These are phyloP conservation scores for Pseudomyrmex concolor DNA, from an alignment of 1,140 invertebrate genomes.

Conservation along the genomic window DNA sequence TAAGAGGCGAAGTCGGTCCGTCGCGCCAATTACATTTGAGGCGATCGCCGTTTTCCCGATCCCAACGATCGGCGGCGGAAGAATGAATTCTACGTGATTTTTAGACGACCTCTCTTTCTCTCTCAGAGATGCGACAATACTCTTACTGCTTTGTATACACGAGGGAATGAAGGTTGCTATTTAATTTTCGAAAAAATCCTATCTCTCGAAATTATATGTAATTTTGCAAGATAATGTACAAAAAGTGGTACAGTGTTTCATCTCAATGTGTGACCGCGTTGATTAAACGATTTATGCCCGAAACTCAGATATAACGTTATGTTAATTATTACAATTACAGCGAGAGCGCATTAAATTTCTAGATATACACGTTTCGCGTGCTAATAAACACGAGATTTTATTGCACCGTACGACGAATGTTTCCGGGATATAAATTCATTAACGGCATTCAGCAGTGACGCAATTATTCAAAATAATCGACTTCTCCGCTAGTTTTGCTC, in stretches of 20 bases:
- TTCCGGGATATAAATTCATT: slow-evolving; percentile 30
- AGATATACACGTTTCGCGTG: not conserved
- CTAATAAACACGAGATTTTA: slow-evolving; percentile 32
- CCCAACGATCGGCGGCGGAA: not conserved
- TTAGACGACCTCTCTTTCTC: slow-evolving; percentile 3
- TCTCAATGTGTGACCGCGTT: slow-evolving; percentile 9
- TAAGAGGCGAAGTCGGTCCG: slow-evolving; percentile 60
- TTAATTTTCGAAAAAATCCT: not conserved
- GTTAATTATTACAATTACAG: slow-evolving; percentile 21
- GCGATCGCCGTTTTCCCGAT: slow-evolving; percentile 51
- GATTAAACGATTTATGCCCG: slow-evolving; percentile 34
- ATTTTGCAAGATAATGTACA: too few species aligned
- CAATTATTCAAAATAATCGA: slow-evolving; percentile 54
- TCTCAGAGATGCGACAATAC: slow-evolving; percentile 9
- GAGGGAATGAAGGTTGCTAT: not conserved
- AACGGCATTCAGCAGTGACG: slow-evolving; percentile 23
- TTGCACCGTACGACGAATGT: not conserved
- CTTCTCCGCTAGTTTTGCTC: slow-evolving; percentile 23
- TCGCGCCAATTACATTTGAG: slow-evolving; percentile 61
- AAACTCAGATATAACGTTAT: slow-evolving; percentile 31
- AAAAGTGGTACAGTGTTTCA: slow-evolving; percentile 8
- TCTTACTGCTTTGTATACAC: slow-evolving; percentile 9
- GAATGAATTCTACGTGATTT: slow-evolving; percentile 42
- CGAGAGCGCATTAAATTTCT: not conserved
- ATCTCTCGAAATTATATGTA: not conserved